phyloP scores from a whole-genome alignment of 2,797 vertebrate genomes.

The Hoplostethus atlanticus region DNA sequence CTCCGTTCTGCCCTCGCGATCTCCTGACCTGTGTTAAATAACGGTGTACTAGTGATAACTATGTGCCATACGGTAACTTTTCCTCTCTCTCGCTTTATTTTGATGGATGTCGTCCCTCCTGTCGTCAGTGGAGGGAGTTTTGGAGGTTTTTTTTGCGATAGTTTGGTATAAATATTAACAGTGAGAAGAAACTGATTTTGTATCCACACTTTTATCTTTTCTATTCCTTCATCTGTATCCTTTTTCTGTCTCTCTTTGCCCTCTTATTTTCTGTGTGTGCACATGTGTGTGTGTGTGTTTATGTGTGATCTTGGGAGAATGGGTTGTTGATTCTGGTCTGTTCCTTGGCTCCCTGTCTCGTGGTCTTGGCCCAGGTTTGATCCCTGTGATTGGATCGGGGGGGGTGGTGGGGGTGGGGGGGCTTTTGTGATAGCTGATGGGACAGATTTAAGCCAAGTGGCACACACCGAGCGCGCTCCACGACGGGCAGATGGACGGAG shows the following conservation, averaged over 20 bases:
- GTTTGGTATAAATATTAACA: no score
- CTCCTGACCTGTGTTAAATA: constrained; percentile 46
- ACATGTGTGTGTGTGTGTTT: constrained; percentile 11
- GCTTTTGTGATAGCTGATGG: constrained; percentile 83
- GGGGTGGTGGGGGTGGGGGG: constrained; percentile 5
- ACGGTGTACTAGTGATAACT: background rate
- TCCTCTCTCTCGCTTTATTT: constrained; percentile 30
- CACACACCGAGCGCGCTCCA: constrained; percentile 80
- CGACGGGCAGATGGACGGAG: constrained; percentile 82
- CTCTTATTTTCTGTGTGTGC: constrained; percentile 19
- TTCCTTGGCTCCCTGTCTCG: constrained; percentile 80
- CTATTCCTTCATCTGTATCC: constrained; percentile 27
- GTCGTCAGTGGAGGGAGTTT: constrained; percentile 35
- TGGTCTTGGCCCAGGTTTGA: constrained; percentile 80
- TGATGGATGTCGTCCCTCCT: constrained; percentile 45
- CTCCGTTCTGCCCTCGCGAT: constrained; percentile 56
- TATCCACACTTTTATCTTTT: constrained; percentile 8
- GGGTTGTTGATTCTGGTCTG: constrained; percentile 82
- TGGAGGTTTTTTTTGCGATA: background rate
- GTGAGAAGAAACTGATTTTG: constrained; percentile 4
- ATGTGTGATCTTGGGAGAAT: constrained; percentile 79
- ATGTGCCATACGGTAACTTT: constrained; percentile 54
- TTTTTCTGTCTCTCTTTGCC: constrained; percentile 37
- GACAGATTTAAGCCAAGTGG: constrained; percentile 84
- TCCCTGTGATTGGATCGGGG: constrained; percentile 82